Evolutionary conservation across 2,797 vertebrate species (phyloP).

Genomic region (Macropodus opercularis): DNA sequence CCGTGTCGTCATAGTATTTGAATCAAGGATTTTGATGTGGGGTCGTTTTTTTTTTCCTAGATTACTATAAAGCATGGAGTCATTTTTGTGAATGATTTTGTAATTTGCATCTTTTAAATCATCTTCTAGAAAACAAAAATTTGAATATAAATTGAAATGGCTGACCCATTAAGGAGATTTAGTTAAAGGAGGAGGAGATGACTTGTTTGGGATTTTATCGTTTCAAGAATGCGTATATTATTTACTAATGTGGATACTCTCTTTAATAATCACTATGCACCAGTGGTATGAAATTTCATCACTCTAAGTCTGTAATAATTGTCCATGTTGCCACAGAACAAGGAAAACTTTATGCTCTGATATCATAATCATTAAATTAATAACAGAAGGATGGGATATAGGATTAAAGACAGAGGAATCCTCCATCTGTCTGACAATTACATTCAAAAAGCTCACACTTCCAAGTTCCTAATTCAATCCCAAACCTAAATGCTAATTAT

Average conservation of each 20-base stretch:
- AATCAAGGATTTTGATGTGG: slow-evolving; percentile 49
- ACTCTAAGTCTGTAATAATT: neutral
- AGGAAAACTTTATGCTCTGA: slow-evolving; percentile 1
- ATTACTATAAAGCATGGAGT: slow-evolving; percentile 17
- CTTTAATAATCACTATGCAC: neutral
- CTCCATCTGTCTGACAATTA: slow-evolving; percentile 34
- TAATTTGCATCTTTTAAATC: slow-evolving; percentile 2
- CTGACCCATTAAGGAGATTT: neutral
- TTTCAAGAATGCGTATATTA: neutral
- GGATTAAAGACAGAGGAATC: slow-evolving; percentile 14
- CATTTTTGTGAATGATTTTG: slow-evolving; percentile 16
- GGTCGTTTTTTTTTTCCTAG: slow-evolving; percentile 19
- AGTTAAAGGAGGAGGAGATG: neutral
- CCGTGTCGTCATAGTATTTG: slow-evolving; percentile 45
- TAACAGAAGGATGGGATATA: slow-evolving; percentile 6
- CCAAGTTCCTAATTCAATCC: slow-evolving; percentile 58
- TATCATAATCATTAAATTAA: slow-evolving; percentile 19
- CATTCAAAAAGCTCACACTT: slow-evolving; percentile 45
- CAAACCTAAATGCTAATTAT: slow-evolving; percentile 56
- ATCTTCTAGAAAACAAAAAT: slow-evolving; percentile 5
- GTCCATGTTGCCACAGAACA: slow-evolving; percentile 6
- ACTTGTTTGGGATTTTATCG: neutral
- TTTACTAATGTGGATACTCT: neutral
- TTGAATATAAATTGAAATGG: neutral
- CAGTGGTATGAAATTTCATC: neutral